Base-by-base conservation (phyloP, 2,113 vertebrate species). In the Sylvietta virens region DNA sequence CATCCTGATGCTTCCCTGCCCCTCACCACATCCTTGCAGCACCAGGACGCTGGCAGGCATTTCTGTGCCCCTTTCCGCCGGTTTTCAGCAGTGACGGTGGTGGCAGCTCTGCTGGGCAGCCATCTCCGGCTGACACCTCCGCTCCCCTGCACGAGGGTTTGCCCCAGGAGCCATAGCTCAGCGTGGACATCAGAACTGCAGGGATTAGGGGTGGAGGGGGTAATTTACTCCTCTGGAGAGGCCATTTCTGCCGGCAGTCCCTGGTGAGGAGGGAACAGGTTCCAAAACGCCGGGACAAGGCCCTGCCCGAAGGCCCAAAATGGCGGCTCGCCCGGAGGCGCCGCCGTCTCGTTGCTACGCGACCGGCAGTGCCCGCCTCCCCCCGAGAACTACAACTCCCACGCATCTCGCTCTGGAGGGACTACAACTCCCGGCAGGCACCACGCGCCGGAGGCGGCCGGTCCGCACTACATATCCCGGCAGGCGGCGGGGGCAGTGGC, bases 261-360 rank as follows among this genome's bases (percentile, higher is more conserved):
- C 30, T 4, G 5, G 2, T 1, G 3, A 7, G 7, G 5, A 3
- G 1, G 4, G 4, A 10, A 28, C 5, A 13, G 14, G 11, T 0
- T 9, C 30, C n/a, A 23, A 8, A 3, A 1, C 11, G 1, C 5
- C 0, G 1, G 0, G 0, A 1, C 10, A 3, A 0, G 0, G 1
- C 61, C 4, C 22, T 1, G 39, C 72, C 81, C 2, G 0, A 3
- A 11, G 78, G 26, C 66, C 53, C 88, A 93, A 95, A 58, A 97
- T 97, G 95, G 95, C 94, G 16, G 57, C 88, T 9, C 7, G 3
- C 13, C 57, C 23, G 1, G 5, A 15, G 39, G 65, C 22, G 6
- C 64, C 37, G 30, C 74, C 58, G 53, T 62, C 62, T 33, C n/a
- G 90, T 89, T 87, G 92, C 92, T 87, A 66, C 2, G 91, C 81